Percentiles rank a stretch among this genome's conserved stretches.
These are phyloP conservation scores for Chrysolina oricalcia DNA, from an alignment of 2,888 invertebrate species.

Conservation along the genomic window DNA sequence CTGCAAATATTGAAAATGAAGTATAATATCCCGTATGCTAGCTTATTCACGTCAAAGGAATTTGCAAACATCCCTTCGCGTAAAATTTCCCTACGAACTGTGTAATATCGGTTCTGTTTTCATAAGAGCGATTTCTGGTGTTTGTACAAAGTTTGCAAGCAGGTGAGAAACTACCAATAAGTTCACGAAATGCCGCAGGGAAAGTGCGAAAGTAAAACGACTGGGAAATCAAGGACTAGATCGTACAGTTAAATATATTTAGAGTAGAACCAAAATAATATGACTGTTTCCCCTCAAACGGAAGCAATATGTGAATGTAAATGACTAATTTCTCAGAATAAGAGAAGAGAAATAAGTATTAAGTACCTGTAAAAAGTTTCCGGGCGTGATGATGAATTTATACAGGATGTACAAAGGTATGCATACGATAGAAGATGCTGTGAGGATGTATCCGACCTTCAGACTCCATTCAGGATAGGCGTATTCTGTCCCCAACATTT, in stretches of 20 bases:
- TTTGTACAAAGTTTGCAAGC: constrained; percentile 25
- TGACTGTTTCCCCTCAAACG: too few relatives aligned
- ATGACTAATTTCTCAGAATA: too few relatives aligned
- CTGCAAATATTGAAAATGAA: not conserved
- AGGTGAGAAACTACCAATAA: constrained; percentile 11
- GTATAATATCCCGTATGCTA: not conserved
- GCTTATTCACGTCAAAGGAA: constrained; percentile 15
- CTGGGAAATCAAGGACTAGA: too few relatives aligned
- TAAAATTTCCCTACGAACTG: not conserved
- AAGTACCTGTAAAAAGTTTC: constrained; percentile 75
- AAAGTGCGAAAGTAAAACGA: too few relatives aligned
- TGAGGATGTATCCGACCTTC: constrained; percentile 86
- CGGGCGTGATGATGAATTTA: constrained; percentile 82
- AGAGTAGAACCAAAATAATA: too few relatives aligned
- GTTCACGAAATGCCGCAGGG: not conserved
- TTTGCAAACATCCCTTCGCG: constrained; percentile 20
- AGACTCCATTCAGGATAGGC: constrained; percentile 88
- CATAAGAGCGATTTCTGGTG: not conserved
- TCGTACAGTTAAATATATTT: too few relatives aligned
- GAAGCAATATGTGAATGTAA: too few relatives aligned
- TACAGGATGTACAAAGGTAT: constrained; percentile 90
- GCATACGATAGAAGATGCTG: constrained; percentile 88
- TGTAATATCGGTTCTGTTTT: constrained; percentile 8
- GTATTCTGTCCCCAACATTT: constrained; percentile 84
- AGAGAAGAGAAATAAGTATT: constrained; percentile 42